Percentiles rank a stretch among this genome's conserved stretches.
These are phyloP conservation scores for Lasioglossum malachurum DNA, from an alignment of 2,888 invertebrate genomes.

Conservation along the genomic window DNA sequence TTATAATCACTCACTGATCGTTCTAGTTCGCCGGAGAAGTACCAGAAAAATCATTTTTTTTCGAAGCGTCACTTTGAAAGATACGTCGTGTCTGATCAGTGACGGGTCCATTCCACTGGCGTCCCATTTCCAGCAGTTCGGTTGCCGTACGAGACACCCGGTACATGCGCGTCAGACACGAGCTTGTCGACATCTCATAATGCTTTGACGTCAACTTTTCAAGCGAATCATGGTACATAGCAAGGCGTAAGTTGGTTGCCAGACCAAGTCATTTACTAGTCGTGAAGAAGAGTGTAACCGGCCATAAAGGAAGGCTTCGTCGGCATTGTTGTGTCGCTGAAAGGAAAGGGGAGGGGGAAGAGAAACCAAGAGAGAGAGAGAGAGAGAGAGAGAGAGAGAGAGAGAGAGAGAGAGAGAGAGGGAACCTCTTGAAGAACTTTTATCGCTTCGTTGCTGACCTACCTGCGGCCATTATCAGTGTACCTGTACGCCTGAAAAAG, in stretches of 20 bases:
- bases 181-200: constrained; percentile 53
- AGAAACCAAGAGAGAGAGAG: constrained; percentile 11
- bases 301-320: constrained; percentile 68
- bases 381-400: constrained; percentile 9
- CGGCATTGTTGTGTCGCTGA: constrained; percentile 72
- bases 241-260: constrained; percentile 49
- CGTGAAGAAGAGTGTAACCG: constrained; percentile 66
- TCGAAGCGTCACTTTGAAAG: neutral
- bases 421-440: constrained; percentile 70
- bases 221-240: constrained; percentile 54
- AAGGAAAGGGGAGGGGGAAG: constrained; percentile 43
- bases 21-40: neutral
- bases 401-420: constrained; percentile 17
- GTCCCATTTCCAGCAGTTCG: neutral
- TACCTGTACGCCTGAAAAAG: constrained; percentile 57
- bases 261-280: constrained; percentile 71
- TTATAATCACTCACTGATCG: neutral
- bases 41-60: neutral
- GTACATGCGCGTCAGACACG: constrained; percentile 26
- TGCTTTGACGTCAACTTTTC: constrained; percentile 56
- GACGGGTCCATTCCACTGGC: neutral
- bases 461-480: constrained; percentile 70
- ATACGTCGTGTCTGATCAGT: neutral
- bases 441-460: constrained; percentile 74
- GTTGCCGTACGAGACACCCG: constrained; percentile 3